Percentiles rank a stretch among this genome's conserved stretches.
These are phyloP conservation scores for Oceanodroma tethys DNA, from an alignment of 2,113 vertebrate species.

Conservation along the genomic window DNA sequence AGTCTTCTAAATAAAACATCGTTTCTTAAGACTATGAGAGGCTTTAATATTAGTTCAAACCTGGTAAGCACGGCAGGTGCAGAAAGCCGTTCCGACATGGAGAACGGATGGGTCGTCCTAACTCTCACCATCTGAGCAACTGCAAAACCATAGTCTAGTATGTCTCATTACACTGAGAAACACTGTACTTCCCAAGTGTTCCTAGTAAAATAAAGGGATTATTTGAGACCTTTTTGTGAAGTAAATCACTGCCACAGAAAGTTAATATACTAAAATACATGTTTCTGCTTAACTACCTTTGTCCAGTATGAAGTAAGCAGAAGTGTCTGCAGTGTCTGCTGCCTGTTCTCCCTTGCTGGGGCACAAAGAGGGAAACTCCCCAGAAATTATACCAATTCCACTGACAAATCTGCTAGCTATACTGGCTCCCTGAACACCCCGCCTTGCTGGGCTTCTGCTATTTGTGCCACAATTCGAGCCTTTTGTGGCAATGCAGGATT, in stretches of 20 bases:
- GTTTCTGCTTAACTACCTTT: neutral
- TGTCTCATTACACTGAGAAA: neutral
- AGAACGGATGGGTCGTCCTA: fast-evolving
- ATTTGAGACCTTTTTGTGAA: neutral
- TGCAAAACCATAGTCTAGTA: neutral
- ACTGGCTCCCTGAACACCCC: neutral
- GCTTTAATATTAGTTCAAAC: neutral
- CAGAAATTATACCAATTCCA: neutral
- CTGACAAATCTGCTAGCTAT: neutral
- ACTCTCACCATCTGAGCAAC: neutral
- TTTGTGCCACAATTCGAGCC: neutral
- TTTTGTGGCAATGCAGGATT: neutral
- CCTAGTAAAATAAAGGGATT: neutral
- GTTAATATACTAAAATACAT: neutral
- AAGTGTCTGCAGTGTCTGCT: neutral
- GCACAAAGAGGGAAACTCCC: neutral
- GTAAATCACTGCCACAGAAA: neutral
- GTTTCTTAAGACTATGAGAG: neutral
- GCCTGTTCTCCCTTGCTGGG: neutral
- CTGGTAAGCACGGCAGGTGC: neutral
- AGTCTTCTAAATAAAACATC: neutral
- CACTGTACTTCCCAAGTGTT: neutral
- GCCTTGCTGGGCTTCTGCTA: neutral
- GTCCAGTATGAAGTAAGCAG: neutral
- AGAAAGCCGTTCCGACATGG: fast-evolving